These are phyloP conservation scores for Zaprionus lineosus DNA, from an alignment of 2,888 invertebrate species.

Conservation along the genomic window DNA sequence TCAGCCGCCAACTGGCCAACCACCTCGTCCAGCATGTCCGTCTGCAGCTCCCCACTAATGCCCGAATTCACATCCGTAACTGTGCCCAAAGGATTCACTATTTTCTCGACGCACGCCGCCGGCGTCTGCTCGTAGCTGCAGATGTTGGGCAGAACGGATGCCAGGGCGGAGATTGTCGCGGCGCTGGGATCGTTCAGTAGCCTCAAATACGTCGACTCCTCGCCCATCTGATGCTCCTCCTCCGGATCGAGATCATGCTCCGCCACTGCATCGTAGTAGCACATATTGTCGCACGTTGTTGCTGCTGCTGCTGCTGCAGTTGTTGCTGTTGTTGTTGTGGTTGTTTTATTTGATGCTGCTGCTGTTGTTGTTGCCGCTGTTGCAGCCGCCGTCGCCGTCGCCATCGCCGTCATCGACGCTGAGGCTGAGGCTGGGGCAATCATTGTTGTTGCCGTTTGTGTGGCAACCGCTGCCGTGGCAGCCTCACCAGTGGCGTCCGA, in stretches of 20 bases:
- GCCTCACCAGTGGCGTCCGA: too few species aligned
- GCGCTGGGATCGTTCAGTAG: conserved; percentile 1
- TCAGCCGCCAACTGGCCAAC: conserved; percentile 78
- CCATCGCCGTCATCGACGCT: too few species aligned
- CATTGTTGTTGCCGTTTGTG: too few species aligned
- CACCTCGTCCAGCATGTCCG: conserved; percentile 79
- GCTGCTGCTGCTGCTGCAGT: conserved; percentile 7
- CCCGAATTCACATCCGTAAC: conserved; percentile 84
- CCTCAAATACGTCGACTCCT: not conserved
- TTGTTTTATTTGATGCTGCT: not conserved
- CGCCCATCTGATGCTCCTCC: conserved; percentile 28
- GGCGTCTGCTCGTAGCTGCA: conserved; percentile 64
- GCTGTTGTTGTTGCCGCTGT: conserved; percentile 14
- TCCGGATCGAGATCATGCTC: conserved; percentile 65
- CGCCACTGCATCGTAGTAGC: conserved; percentile 78
- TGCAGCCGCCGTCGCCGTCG: conserved; percentile 14
- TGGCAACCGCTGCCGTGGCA: too few species aligned
- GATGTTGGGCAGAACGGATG: conserved; percentile 74
- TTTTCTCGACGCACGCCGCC: conserved; percentile 81
- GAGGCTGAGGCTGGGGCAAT: too few species aligned
- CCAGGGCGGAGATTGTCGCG: conserved; percentile 54
- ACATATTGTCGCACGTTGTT: conserved; percentile 63
- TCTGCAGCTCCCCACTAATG: conserved; percentile 72
- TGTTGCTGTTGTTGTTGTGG: conserved; percentile 16
- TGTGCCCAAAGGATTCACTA: conserved; percentile 90